phyloP scores from a whole-genome alignment of 2,797 vertebrate genomes.

The Anisognathus igniventris region DNA sequence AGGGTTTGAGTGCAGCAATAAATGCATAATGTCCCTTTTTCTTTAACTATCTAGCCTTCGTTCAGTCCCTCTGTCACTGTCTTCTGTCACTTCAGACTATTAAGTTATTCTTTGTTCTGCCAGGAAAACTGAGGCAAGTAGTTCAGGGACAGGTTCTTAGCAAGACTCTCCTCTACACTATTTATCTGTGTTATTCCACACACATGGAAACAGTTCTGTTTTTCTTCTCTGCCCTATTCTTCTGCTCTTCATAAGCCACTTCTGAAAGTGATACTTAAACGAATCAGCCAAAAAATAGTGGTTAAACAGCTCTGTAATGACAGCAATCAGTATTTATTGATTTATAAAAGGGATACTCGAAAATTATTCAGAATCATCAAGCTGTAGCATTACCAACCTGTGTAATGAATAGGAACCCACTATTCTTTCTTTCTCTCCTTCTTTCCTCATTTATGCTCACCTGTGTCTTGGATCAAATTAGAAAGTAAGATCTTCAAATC shows the following conservation, averaged over 20 bases:
- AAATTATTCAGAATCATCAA: constrained; percentile 28
- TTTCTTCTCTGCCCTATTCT: neutral
- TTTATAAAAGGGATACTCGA: neutral
- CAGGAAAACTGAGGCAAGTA: neutral
- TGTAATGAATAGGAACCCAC: neutral
- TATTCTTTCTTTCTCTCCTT: neutral
- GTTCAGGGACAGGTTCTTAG: neutral
- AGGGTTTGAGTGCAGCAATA: neutral
- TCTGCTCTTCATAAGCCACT: neutral
- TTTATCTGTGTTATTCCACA: neutral
- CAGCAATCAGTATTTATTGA: neutral
- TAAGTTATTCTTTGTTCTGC: neutral
- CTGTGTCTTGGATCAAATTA: neutral
- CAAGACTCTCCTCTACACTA: neutral
- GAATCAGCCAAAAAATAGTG: neutral
- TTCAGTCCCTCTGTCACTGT: neutral
- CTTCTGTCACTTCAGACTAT: neutral
- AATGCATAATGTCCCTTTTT: neutral
- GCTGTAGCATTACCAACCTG: neutral
- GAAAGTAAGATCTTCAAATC: constrained; percentile 24
- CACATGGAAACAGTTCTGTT: neutral
- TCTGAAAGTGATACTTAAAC: neutral
- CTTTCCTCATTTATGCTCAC: neutral
- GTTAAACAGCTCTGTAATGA: neutral
- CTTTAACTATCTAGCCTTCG: neutral